Evolutionary conservation across 1,140 invertebrate species (phyloP).

Genomic region (Diorhabda carinulata): DNA sequence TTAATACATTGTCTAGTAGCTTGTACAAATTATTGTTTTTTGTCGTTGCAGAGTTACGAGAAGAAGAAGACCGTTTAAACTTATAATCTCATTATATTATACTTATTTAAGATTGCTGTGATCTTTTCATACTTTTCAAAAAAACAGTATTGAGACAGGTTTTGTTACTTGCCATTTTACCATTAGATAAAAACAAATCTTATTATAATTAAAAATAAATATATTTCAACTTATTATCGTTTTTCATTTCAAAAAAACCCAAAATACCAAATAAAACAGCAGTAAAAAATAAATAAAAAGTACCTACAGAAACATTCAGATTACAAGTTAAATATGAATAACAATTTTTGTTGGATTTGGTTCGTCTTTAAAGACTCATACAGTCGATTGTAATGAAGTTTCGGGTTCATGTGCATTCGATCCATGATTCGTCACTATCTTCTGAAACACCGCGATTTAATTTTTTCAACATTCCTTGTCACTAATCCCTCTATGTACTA

Average conservation of each 20-base stretch:
- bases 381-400: too few relatives aligned
- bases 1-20: too few relatives aligned
- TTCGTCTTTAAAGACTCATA: too few relatives aligned
- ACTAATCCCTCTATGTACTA: too few relatives aligned
- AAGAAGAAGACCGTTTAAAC: neutral
- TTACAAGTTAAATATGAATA: too few relatives aligned
- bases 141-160: neutral
- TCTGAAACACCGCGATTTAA: too few relatives aligned
- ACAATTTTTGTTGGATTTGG: too few relatives aligned
- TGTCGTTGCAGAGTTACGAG: neutral
- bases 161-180: slow-evolving; percentile 1
- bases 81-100: neutral
- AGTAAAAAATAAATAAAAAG: neutral
- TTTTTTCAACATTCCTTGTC: too few relatives aligned
- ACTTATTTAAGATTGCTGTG: neutral
- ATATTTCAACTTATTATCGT: neutral
- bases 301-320: too few relatives aligned
- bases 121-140: slow-evolving; percentile 3
- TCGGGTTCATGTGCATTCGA: too few relatives aligned
- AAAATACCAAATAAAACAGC: neutral
- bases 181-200: neutral
- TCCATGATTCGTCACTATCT: too few relatives aligned
- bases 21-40: neutral
- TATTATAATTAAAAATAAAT: neutral
- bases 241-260: neutral